Conservation (phyloP, 2,888 invertebrate genomes). For the Trisateles emortualis region DNA sequence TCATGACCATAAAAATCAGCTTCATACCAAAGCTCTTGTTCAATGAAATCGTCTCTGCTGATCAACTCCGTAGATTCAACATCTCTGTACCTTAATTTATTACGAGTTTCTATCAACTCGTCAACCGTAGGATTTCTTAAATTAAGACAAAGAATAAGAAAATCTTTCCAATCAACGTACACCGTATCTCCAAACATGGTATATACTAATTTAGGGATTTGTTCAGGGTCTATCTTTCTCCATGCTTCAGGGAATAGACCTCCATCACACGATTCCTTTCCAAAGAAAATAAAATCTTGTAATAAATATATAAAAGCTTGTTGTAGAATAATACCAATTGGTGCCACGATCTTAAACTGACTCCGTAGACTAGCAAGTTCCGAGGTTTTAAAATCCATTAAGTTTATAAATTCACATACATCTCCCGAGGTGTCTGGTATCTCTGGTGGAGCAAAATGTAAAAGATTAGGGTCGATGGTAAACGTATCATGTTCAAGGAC, state of each 20-base stretch:
- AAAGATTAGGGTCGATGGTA: constrained; percentile 77
- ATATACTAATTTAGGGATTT: constrained; percentile 75
- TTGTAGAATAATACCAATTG: constrained; percentile 74
- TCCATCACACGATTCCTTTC: constrained; percentile 74
- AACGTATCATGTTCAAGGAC: constrained; percentile 82
- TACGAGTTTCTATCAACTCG: constrained; percentile 83
- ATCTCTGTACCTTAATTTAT: constrained; percentile 81
- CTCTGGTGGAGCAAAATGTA: constrained; percentile 63
- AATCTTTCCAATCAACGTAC: constrained; percentile 89
- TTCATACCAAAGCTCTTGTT: constrained; percentile 75
- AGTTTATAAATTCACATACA: constrained; percentile 51
- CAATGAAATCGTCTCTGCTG: constrained; percentile 64
- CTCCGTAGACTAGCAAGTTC: constrained; percentile 71
- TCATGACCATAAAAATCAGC: constrained; percentile 61
- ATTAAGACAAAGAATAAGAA: constrained; percentile 87
- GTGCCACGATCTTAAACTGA: constrained; percentile 75
- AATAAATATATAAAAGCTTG: constrained; percentile 82
- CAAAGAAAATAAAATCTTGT: constrained; percentile 83
- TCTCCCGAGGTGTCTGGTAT: constrained; percentile 45
- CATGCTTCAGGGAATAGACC: constrained; percentile 71
- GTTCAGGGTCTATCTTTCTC: constrained; percentile 73
- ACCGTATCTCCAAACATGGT: constrained; percentile 85
- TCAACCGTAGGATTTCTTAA: constrained; percentile 84
- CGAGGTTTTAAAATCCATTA: constrained; percentile 70
- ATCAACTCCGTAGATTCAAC: constrained; percentile 68